A percentile compares a stretch with the other conserved stretches of the same genome.
Evolutionary conservation across 2,113 vertebrate genomes (phyloP).

Genomic region (human): DNA sequence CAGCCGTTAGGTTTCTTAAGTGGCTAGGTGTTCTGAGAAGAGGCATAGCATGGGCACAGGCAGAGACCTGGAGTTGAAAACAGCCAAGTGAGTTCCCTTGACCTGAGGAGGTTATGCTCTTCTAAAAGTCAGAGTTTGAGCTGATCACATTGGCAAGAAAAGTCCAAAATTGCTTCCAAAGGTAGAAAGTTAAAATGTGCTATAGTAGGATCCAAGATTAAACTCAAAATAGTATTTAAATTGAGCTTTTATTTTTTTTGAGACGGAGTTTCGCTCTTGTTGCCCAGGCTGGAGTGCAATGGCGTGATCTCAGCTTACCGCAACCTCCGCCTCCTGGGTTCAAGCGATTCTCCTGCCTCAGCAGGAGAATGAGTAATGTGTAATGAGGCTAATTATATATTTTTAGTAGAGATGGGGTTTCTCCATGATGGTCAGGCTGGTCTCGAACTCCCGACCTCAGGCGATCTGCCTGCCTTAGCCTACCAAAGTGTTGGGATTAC

Average conservation of each 20-base stretch:
- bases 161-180: background rate
- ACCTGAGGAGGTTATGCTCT: background rate
- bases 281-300: too few species aligned
- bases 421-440: too few species aligned
- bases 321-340: too few species aligned
- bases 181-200: constrained; percentile 18
- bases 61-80: background rate
- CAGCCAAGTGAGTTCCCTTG: background rate
- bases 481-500: too few species aligned
- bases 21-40: background rate
- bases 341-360: too few species aligned
- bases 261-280: too few species aligned
- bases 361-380: too few species aligned
- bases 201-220: background rate
- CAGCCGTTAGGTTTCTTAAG: background rate
- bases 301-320: too few species aligned
- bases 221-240: constrained; percentile 3
- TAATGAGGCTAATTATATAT: too few species aligned
- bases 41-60: background rate
- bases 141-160: background rate
- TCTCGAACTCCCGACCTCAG: too few species aligned
- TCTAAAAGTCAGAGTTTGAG: constrained; percentile 26
- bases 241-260: background rate
- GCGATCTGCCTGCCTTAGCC: too few species aligned
- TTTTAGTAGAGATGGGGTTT: too few species aligned